Evolutionary conservation across 2,797 vertebrate genomes (phyloP), one percentile per base, ranked within the genome.

Genomic region (Botia kubotai): DNA sequence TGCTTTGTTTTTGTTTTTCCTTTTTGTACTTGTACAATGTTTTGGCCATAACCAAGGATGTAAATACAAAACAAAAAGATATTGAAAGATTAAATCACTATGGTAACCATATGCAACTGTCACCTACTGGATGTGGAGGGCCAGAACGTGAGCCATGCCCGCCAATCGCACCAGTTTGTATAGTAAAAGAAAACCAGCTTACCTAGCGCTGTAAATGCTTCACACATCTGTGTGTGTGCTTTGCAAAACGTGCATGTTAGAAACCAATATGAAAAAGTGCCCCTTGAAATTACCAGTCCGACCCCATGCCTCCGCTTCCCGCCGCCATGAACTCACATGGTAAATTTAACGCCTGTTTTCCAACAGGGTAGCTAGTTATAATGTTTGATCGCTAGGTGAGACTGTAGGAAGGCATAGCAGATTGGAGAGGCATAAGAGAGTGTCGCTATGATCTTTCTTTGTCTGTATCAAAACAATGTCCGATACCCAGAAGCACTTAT

Each of bases 41-140:
- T 93, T 91, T 87, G 91, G 89, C 93, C 92, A 92, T 92, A 91
- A 92, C 88, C 90, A 92, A 91, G 89, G 90, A 93, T 93, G 92
- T 93, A 94, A 92, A 94, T 94, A 94, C 88, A 79, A 79, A 86
- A 88, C 70, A n/a, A 79, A 60, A 58, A 77, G 43, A 77, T 80
- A 82, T 70, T 62, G 74, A 84, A 84, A 83, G 76, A 83, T 85
- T 58, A 81, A 84, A 77, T 85, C 77, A 81, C 82, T 87, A 77
- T 83, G 87, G 83, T 77, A 82, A 82, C 72, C 82, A 83, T 89
- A 88, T 90, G 89, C 88, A 91, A 92, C 90, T 88, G 88, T 88
- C 89, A 83, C 84, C 86, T 84, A 85, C 88, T 88, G 86, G 88
- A 84, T 83, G 87, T 89, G 67, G 81, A 88, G 70, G 89, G 84